A percentile compares a stretch with the other conserved stretches of the same genome.
Evolutionary conservation across 1,140 invertebrate species (phyloP).

Genomic region (Chironomus striatipennis): DNA sequence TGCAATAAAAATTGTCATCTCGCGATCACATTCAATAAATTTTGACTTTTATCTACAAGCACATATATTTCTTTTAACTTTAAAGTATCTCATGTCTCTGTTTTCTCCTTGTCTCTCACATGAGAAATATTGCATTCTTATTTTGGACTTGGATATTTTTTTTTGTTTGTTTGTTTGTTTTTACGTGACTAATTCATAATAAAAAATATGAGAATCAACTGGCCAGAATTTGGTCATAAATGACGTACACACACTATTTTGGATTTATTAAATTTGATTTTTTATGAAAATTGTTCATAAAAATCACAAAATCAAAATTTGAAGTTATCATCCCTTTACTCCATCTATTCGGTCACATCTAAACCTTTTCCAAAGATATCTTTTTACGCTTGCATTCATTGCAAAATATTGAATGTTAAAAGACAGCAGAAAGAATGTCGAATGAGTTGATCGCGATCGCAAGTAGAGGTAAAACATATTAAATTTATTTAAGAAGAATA

Average conservation of each 20-base stretch:
- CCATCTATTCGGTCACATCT: too few species aligned
- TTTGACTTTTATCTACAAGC: conserved; percentile 20
- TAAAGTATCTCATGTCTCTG: background rate
- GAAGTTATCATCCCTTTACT: too few species aligned
- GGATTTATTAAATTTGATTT: too few species aligned
- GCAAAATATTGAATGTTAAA: conserved; percentile 7
- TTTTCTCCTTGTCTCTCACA: background rate
- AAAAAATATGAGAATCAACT: too few species aligned
- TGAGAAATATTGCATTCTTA: background rate
- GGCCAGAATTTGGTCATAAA: too few species aligned
- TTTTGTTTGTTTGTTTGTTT: background rate
- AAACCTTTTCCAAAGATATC: background rate
- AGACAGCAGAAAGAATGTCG: background rate
- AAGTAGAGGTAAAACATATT: background rate
- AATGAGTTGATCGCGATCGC: background rate
- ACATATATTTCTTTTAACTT: background rate
- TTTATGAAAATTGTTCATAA: too few species aligned
- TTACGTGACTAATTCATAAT: background rate
- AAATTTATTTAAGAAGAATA: background rate
- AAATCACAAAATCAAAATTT: too few species aligned
- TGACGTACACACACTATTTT: too few species aligned
- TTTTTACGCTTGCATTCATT: conserved; percentile 6
- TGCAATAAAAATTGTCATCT: conserved; percentile 19
- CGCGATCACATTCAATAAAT: conserved; percentile 23
- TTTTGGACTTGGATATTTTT: too few species aligned